These are phyloP conservation scores for Corythaixoides concolor DNA, from an alignment of 2,113 vertebrate genomes.

Conservation along the genomic window DNA sequence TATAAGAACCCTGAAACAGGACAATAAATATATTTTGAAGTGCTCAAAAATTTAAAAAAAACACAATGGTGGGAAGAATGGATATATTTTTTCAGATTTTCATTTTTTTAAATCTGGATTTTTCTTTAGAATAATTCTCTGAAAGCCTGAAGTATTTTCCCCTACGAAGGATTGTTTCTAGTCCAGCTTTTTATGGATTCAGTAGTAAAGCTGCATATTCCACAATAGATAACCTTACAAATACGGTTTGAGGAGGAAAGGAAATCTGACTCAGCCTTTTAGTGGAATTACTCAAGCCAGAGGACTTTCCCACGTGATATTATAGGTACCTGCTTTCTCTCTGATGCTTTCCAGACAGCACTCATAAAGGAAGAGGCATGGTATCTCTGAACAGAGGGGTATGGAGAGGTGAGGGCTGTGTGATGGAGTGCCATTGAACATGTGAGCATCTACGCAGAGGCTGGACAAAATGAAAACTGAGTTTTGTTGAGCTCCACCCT, in stretches of 20 bases:
- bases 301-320: neutral
- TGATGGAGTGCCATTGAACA: accelerated
- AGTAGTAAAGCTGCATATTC: neutral
- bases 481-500: neutral
- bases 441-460: accelerated
- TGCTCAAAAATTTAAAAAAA: neutral
- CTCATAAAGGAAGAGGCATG: neutral
- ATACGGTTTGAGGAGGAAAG: neutral
- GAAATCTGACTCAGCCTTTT: neutral
- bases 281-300: neutral
- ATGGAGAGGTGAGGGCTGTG: neutral
- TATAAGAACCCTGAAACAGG: neutral
- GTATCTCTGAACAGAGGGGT: neutral
- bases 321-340: neutral
- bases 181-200: neutral
- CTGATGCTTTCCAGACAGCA: neutral
- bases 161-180: neutral
- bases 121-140: neutral
- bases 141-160: neutral
- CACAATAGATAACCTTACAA: neutral
- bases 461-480: neutral
- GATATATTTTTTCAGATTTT: neutral
- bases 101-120: neutral
- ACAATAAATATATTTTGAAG: neutral
- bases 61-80: neutral